A percentile compares a stretch with the other conserved stretches of the same genome.
phyloP scores from a whole-genome alignment of 92 coral and sea anemone species.

The Ricordea florida region DNA sequence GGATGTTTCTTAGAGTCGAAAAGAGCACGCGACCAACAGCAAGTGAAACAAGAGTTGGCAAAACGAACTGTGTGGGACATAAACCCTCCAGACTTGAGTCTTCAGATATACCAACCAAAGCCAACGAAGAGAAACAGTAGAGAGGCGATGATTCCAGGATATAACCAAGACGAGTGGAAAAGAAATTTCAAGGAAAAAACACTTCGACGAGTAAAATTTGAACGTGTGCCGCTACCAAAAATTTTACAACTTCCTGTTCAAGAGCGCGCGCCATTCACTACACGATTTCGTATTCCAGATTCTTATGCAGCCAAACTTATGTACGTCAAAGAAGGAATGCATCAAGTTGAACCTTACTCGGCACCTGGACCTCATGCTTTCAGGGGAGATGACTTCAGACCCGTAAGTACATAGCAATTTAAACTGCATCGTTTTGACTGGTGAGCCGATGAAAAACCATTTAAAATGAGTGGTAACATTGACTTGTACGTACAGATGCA shows the following conservation, averaged over 20 bases:
- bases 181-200: conserved; percentile 43
- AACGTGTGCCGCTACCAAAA: conserved; percentile 80
- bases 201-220: conserved; percentile 62
- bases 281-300: conserved; percentile 77
- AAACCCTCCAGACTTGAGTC: conserved; percentile 82
- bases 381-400: conserved; percentile 88
- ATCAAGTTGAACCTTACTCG: conserved; percentile 66
- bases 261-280: conserved; percentile 56
- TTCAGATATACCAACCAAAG: conserved; percentile 81
- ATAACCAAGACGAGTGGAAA: conserved; percentile 77
- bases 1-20: conserved; percentile 80
- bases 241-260: conserved; percentile 62
- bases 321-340: conserved; percentile 75
- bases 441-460: not conserved
- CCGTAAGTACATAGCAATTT: conserved; percentile 58
- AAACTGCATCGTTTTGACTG: too few relatives aligned
- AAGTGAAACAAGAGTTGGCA: not conserved
- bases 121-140: conserved; percentile 69
- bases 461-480: not conserved
- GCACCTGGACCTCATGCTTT: conserved; percentile 90
- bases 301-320: conserved; percentile 64
- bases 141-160: conserved; percentile 71
- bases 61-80: conserved; percentile 75
- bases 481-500: not conserved
- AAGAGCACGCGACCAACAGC: conserved; percentile 51